phyloP scores from a whole-genome alignment of 1,140 invertebrate species.

The Eueides isabella region DNA sequence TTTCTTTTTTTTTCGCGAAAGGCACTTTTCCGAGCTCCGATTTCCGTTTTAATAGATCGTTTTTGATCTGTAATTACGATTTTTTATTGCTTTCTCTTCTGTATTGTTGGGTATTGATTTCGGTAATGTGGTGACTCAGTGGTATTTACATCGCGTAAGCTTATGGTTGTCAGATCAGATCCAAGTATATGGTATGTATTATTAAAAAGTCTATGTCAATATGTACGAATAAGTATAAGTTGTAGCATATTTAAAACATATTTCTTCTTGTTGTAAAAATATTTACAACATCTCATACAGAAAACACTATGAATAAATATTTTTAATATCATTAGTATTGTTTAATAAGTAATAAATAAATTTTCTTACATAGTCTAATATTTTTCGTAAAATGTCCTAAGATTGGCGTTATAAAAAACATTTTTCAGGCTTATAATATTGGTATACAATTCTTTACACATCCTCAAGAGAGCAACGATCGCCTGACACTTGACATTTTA shows the following conservation, averaged over 20 bases:
- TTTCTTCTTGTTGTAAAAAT: no score
- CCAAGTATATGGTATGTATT: no score
- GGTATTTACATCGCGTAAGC: background rate
- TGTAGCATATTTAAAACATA: no score
- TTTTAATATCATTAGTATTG: no score
- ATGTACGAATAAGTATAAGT: no score
- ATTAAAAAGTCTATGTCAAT: no score
- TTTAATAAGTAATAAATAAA: no score
- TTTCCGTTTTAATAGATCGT: slow-evolving; percentile 22
- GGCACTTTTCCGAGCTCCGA: background rate
- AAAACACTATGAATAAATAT: no score
- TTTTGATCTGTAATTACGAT: slow-evolving; percentile 15
- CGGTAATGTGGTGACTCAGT: background rate
- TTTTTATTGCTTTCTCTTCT: slow-evolving; percentile 16
- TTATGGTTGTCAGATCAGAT: background rate
- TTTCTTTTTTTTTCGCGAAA: slow-evolving; percentile 12
- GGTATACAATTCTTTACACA: background rate
- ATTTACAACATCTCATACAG: no score
- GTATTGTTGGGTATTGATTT: slow-evolving; percentile 11
- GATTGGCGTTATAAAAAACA: no score
- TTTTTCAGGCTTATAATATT: background rate
- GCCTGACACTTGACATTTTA: slow-evolving; percentile 39
- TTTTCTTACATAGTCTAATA: no score
- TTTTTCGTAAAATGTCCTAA: no score
- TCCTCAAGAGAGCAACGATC: slow-evolving; percentile 12